Evolutionary conservation across 2,888 invertebrate genomes (phyloP).

Genomic region (Synergus japonicus): DNA sequence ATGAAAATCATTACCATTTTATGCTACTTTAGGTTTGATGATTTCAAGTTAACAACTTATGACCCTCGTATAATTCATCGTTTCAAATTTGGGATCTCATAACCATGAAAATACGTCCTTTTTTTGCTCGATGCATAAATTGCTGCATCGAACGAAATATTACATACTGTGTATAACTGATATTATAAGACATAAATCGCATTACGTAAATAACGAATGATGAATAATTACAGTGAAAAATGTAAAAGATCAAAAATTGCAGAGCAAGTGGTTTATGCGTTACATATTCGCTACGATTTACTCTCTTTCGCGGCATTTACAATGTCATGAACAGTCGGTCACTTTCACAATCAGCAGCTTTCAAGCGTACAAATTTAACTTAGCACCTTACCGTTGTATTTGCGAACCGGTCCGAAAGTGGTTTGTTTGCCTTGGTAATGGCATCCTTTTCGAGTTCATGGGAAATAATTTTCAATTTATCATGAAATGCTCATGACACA

Average conservation of each 20-base stretch:
- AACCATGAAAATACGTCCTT: no score
- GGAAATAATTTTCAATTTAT: slow-evolving; percentile 2
- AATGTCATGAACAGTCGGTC: slow-evolving; percentile 40
- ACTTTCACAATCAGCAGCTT: slow-evolving; percentile 42
- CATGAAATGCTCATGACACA: not conserved
- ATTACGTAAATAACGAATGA: slow-evolving; percentile 7
- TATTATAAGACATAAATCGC: slow-evolving; percentile 3
- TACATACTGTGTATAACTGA: not conserved
- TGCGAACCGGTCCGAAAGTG: slow-evolving; percentile 26
- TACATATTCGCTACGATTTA: slow-evolving; percentile 31
- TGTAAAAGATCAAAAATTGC: not conserved
- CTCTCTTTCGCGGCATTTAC: slow-evolving; percentile 26
- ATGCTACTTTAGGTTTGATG: no score
- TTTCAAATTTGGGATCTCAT: no score
- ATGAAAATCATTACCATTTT: no score
- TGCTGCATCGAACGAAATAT: not conserved
- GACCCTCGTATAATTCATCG: no score
- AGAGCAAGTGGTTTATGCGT: slow-evolving; percentile 5
- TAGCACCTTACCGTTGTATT: slow-evolving; percentile 35
- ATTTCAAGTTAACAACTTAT: no score
- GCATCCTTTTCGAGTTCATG: slow-evolving; percentile 35
- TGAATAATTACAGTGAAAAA: slow-evolving; percentile 13
- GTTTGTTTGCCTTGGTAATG: slow-evolving; percentile 31
- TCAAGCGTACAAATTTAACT: slow-evolving; percentile 19
- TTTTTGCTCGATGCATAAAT: not conserved